phyloP scores from a whole-genome alignment of 1,140 invertebrate genomes.

The Dreissena polymorpha region DNA sequence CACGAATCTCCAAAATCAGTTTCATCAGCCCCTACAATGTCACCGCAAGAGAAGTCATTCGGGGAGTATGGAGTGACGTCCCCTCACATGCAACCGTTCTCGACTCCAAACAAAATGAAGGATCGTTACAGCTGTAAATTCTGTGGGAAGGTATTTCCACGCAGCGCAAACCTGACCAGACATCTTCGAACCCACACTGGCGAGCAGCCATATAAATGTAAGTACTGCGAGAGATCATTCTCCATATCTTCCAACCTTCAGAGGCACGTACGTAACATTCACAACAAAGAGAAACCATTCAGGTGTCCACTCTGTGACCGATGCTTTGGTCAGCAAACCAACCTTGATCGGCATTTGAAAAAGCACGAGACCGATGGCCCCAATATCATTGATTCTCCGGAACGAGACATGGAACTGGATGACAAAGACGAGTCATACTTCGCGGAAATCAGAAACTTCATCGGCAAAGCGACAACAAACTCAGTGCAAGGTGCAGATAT shows the following conservation, averaged over 20 bases:
- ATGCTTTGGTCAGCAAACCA: conserved; percentile 99
- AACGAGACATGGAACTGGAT: conserved; percentile 84
- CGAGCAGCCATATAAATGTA: conserved; percentile 97
- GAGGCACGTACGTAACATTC: conserved; percentile 98
- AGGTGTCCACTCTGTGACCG: conserved; percentile 89
- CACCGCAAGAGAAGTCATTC: conserved; percentile 42
- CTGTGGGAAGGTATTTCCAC: conserved; percentile 96
- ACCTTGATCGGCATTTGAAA: conserved; percentile 96
- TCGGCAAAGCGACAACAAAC: conserved; percentile 84
- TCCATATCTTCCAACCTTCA: conserved; percentile 99
- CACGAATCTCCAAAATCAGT: conserved; percentile 49
- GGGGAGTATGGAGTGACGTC: conserved; percentile 27
- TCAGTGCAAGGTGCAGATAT: conserved; percentile 34
- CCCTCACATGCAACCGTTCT: conserved; percentile 65
- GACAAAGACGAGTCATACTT: conserved; percentile 92
- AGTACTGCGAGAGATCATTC: conserved; percentile 98
- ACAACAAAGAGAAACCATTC: conserved; percentile 93
- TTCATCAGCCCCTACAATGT: conserved; percentile 39
- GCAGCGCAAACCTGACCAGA: conserved; percentile 97
- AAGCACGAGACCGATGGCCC: conserved; percentile 90
- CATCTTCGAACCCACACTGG: conserved; percentile 98
- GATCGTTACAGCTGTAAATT: conserved; percentile 98
- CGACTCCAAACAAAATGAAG: conserved; percentile 82
- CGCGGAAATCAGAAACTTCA: conserved; percentile 93
- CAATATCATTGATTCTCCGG: conserved; percentile 87